These are phyloP conservation scores for Phrynocephalus vlangalii DNA, from an alignment of 2,797 vertebrate genomes.

Conservation along the genomic window DNA sequence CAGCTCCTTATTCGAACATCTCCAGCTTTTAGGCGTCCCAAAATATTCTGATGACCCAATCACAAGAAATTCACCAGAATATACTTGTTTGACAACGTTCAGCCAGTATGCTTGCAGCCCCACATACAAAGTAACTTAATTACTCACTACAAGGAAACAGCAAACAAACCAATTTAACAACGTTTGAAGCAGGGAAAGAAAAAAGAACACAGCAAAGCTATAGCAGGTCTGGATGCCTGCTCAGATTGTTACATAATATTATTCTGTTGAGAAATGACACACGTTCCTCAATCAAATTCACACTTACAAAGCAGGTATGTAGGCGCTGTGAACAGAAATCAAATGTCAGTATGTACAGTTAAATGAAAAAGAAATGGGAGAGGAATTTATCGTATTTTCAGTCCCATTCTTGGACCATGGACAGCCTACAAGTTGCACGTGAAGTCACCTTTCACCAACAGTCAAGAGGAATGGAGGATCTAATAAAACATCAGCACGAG, in stretches of 20 bases:
- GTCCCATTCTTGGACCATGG: not conserved
- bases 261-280: not conserved
- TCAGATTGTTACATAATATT: constrained; percentile 1
- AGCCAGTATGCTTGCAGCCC: not conserved
- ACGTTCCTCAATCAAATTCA: not conserved
- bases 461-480: not conserved
- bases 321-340: not conserved
- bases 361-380: not conserved
- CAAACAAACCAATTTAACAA: not conserved
- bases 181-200: not conserved
- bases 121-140: not conserved
- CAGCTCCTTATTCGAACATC: not conserved
- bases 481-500: not conserved
- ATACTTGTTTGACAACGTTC: not conserved
- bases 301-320: not conserved
- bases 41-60: not conserved
- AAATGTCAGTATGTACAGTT: not conserved
- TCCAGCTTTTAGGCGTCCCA: not conserved
- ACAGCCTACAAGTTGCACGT: not conserved
- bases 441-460: not conserved
- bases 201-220: constrained; percentile 12
- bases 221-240: not conserved
- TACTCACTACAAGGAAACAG: constrained; percentile 1
- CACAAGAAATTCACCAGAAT: not conserved
- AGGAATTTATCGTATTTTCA: not conserved